Evolutionary conservation across 2,888 invertebrate genomes (phyloP), one percentile per base, ranked within the genome.

Genomic region (Deroplatys truncata): DNA sequence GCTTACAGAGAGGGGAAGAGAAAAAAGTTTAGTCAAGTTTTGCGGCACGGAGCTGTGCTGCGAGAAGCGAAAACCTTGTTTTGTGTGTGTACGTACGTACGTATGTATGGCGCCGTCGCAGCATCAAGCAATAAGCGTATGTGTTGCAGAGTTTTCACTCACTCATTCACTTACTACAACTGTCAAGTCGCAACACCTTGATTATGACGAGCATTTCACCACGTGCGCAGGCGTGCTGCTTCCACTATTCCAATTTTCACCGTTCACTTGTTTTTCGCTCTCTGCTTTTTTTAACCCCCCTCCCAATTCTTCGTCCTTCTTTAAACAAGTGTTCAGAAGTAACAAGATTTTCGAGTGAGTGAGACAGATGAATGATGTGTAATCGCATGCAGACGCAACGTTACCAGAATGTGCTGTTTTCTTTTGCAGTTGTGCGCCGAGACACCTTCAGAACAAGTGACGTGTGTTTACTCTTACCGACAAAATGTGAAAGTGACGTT

Each of bases 11-110:
- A 72, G 56, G 35, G 35, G 31, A 86, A 56, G 86, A 86, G 85
- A 31, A 90, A 88, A 90, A 90, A 88, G 85, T 90, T 90, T 90
- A 85, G 88, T 90, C 88, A 90, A 90, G 90, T 90, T 90, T 88
- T 83, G 90, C 88, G 84, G 87, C 35, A 88, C 82, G 35, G 88
- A 72, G 25, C 20, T 25, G 20, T 49, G 88, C 84, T 82, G n/a
- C 72, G 85, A 85, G 72, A 85, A 85, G 89, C 89, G 85, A 82
- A 31, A 56, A 72, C 56, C 20, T 72, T 72, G 56, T 15, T n/a
- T 25, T 88, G 83, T 88, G 82, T 43, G 72, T 88, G 88, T 88
- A 83, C 82, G 87, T 29, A 83, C 72, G 86, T 31, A 85, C 25
- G 86, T 85, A 29, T 85, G 86, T 31, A 49, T 29, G 20, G 56